Base-by-base conservation (phyloP, 2,797 vertebrate genomes). In the Prunella strophiata region DNA sequence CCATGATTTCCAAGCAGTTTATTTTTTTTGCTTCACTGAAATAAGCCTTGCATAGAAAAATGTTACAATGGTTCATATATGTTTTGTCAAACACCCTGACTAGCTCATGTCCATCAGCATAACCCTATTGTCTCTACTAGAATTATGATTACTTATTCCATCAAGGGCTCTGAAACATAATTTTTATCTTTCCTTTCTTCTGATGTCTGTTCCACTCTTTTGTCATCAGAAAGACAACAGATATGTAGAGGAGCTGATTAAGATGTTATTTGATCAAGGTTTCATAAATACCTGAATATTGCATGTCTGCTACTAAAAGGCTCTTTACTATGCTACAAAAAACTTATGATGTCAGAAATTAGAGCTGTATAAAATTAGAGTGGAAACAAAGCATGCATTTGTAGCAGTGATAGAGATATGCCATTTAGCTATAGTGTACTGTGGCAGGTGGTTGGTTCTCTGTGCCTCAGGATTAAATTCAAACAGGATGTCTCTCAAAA, bases 101-200 rank as follows among this genome's bases (percentile, higher is more conserved):
- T 76, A 70, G 40, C 40, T 85, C 55, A n/a, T 84, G 76, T 88
- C 72, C 21, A 5, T 61, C 6, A 5, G 25, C 48, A n/a, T 81
- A 59, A 73, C 67, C 70, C 86, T 68, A 61, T 79, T 87, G 85
- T 85, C 74, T 88, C 59, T 40, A 36, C 27, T 54, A 66, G 83
- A 86, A 86, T 91, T 76, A 54, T 43, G 52, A 65, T 73, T 27
- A 81, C 54, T 77, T 93, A 84, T 90, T 92, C 77, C 45, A 63
- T 47, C 45, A 38, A 84, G 63, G 66, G 12, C 43, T 89, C 66
- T 75, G 66, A 40, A 38, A 73, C 23, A 40, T 73, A 7, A 50
- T 76, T 76, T 90, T 91, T 89, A 62, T 85, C 55, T 72, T 83
- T 48, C 34, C 29, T 81, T 88, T 62, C n/a, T 84, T 93, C 50